These are phyloP conservation scores for Nowickia ferox DNA, from an alignment of 2,888 invertebrate genomes.

Conservation along the genomic window DNA sequence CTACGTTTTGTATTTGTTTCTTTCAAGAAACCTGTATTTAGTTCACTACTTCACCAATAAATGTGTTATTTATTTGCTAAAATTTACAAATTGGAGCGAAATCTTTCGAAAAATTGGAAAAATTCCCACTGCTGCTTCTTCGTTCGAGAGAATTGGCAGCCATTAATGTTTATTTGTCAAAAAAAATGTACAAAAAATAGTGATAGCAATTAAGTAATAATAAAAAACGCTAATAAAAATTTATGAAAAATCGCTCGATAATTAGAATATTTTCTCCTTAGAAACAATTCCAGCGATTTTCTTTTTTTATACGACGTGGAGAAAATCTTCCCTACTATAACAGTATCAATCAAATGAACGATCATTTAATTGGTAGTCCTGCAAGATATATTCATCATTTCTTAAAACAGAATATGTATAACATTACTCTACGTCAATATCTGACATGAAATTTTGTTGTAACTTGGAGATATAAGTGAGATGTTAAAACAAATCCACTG, in stretches of 20 bases:
- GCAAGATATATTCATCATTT: too few species aligned
- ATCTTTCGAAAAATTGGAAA: conserved; percentile 71
- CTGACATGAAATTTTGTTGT: too few species aligned
- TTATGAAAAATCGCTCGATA: not conserved
- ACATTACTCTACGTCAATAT: too few species aligned
- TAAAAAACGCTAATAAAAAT: not conserved
- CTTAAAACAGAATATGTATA: too few species aligned
- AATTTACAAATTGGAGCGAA: conserved; percentile 78
- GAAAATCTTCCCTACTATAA: too few species aligned
- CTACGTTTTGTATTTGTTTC: conserved; percentile 70
- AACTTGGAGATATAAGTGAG: too few species aligned
- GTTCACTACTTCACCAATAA: conserved; percentile 72
- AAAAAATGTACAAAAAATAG: conserved; percentile 74
- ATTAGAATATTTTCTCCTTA: not conserved
- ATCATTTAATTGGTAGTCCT: too few species aligned
- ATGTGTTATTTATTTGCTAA: conserved; percentile 74
- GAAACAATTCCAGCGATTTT: conserved; percentile 2
- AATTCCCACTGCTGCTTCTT: conserved; percentile 75
- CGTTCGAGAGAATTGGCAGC: conserved; percentile 76
- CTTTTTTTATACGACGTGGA: too few species aligned
- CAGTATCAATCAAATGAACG: too few species aligned
- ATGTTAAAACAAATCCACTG: too few species aligned
- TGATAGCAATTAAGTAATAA: not conserved
- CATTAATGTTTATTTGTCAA: conserved; percentile 79
- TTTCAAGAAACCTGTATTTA: conserved; percentile 68